Percentiles rank a stretch among this genome's conserved stretches.
These are phyloP conservation scores for Hippopotamyrus pictus DNA, from an alignment of 2,797 vertebrate genomes.

Conservation along the genomic window DNA sequence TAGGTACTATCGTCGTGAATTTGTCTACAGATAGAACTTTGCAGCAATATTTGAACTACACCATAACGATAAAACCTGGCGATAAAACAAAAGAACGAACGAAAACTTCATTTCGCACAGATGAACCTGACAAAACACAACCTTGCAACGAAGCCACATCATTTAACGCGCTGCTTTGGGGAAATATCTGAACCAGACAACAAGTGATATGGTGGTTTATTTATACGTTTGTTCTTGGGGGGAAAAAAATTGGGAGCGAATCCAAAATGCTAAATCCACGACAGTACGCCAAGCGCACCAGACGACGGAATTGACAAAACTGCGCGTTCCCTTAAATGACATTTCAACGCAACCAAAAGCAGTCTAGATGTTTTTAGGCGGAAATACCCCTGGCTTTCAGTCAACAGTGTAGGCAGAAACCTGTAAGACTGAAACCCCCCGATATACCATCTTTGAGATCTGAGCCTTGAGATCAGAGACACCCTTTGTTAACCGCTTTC, in stretches of 20 bases:
- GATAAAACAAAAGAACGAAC: neutral
- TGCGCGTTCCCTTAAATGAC: constrained; percentile 1
- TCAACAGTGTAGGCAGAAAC: constrained; percentile 6
- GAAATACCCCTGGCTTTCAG: constrained; percentile 2
- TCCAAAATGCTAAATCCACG: neutral
- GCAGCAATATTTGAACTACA: neutral
- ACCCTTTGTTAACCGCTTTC: constrained; percentile 9
- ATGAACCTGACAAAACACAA: neutral
- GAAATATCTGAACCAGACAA: neutral
- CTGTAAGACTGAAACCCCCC: constrained; percentile 7
- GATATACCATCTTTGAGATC: constrained; percentile 6
- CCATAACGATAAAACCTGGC: neutral
- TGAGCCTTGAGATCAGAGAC: neutral
- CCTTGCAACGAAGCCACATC: neutral
- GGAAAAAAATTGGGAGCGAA: neutral
- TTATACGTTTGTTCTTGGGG: neutral
- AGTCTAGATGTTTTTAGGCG: constrained; percentile 3
- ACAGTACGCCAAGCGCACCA: neutral
- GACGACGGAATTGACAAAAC: neutral
- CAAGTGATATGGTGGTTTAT: neutral
- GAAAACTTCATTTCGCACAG: neutral
- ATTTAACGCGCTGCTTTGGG: neutral
- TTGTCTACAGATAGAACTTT: neutral
- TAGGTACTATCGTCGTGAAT: neutral
- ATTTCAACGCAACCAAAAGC: neutral